Percentiles rank a stretch among this genome's conserved stretches.
Evolutionary conservation across 1,140 invertebrate species (phyloP).

Genomic region (Drosophila gunungcola): DNA sequence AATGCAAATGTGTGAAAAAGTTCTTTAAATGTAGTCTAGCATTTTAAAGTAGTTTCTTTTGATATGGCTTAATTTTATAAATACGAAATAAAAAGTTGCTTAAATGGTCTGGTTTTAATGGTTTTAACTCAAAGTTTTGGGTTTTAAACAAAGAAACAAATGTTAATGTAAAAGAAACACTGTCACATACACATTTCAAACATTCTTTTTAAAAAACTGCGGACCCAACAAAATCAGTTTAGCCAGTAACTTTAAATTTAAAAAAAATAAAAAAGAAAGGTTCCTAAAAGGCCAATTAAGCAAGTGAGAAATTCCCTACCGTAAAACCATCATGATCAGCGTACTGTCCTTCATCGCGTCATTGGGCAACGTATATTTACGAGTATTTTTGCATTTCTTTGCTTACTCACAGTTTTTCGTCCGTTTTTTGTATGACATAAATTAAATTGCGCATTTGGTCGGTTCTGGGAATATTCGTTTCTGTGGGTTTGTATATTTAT

Average conservation of each 20-base stretch:
- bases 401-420: conserved; percentile 3
- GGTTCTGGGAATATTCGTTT: conserved; percentile 26
- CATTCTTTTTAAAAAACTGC: too few relatives aligned
- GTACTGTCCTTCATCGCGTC: not conserved
- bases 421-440: conserved; percentile 34
- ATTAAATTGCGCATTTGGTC: conserved; percentile 60
- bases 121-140: too few relatives aligned
- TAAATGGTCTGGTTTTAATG: too few relatives aligned
- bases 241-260: too few relatives aligned
- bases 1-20: conserved; percentile 1
- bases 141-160: too few relatives aligned
- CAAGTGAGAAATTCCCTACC: not conserved
- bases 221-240: too few relatives aligned
- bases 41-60: not conserved
- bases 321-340: not conserved
- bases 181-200: too few relatives aligned
- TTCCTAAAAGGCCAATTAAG: not conserved
- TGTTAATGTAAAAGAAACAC: too few relatives aligned
- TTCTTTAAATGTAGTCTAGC: not conserved
- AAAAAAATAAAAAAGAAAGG: too few relatives aligned
- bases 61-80: too few relatives aligned
- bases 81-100: too few relatives aligned
- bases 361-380: not conserved
- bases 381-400: conserved; percentile 10
- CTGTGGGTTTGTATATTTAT: conserved; percentile 10